Percentiles rank a stretch among this genome's conserved stretches.
These are phyloP conservation scores for Columba janthina DNA, from an alignment of 2,113 vertebrate species.

Conservation along the genomic window DNA sequence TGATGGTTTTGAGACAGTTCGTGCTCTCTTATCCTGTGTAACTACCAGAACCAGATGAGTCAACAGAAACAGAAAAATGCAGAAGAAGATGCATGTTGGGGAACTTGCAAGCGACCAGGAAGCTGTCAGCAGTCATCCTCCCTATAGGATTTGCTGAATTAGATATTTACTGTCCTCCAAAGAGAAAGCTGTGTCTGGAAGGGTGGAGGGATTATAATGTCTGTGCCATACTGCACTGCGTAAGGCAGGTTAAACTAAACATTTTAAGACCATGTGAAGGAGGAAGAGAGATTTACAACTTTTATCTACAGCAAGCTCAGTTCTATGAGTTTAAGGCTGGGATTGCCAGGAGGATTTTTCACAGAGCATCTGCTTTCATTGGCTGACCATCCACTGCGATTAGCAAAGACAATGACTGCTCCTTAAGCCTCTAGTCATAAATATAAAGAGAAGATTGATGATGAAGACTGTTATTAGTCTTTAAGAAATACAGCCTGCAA, in stretches of 20 bases:
- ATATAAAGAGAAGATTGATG: background rate
- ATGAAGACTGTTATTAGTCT: background rate
- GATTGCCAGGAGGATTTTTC: background rate
- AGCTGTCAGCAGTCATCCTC: background rate
- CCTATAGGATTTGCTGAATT: background rate
- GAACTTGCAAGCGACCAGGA: background rate
- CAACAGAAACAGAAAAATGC: background rate
- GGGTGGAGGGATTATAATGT: background rate
- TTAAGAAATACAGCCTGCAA: slow-evolving; percentile 4
- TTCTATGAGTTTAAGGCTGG: background rate
- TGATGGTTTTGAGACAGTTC: background rate
- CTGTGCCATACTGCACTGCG: background rate
- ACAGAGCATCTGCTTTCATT: background rate
- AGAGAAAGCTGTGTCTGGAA: background rate
- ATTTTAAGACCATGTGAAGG: background rate
- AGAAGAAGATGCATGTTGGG: background rate
- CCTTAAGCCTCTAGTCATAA: background rate
- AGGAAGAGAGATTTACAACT: background rate
- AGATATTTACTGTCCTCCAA: background rate
- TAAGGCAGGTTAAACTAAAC: background rate
- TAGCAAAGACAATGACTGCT: background rate
- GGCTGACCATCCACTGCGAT: background rate
- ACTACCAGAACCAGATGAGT: background rate
- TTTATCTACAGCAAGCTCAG: background rate
- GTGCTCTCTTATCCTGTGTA: background rate